These are phyloP conservation scores for Steinernema feltiae DNA, from an alignment of 1,140 invertebrate genomes.

Conservation along the genomic window DNA sequence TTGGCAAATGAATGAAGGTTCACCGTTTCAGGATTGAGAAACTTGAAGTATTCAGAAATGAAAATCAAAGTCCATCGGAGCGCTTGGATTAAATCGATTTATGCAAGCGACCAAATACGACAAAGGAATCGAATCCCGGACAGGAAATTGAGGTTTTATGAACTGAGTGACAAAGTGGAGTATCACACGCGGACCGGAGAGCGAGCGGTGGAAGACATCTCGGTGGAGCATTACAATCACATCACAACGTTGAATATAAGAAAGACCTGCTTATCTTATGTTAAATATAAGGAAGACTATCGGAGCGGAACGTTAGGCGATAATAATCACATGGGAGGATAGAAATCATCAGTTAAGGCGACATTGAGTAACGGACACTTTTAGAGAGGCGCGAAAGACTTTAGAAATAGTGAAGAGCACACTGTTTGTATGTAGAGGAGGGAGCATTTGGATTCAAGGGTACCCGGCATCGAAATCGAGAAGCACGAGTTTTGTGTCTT, in stretches of 20 bases:
- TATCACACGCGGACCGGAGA: not conserved
- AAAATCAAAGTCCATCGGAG: too few relatives aligned
- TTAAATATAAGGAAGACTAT: not conserved
- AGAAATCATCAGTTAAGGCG: slow-evolving; percentile 4
- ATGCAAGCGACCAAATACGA: not conserved
- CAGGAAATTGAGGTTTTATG: not conserved
- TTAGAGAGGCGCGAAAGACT: too few relatives aligned
- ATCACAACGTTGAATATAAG: slow-evolving; percentile 14
- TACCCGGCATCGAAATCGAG: slow-evolving; percentile 86
- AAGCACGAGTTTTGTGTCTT: slow-evolving; percentile 95
- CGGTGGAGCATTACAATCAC: not conserved
- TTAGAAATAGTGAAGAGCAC: not conserved
- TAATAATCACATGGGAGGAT: not conserved
- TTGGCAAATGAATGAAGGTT: too few relatives aligned
- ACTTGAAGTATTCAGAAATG: not conserved
- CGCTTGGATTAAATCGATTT: not conserved
- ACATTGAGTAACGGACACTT: not conserved
- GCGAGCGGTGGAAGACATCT: not conserved
- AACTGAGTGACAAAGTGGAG: not conserved
- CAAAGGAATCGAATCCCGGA: not conserved
- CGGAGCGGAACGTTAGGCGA: not conserved
- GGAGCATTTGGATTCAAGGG: slow-evolving; percentile 38
- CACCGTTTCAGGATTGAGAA: too few relatives aligned
- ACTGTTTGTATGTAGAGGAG: not conserved
- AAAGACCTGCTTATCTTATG: slow-evolving; percentile 15